Percentiles rank a stretch among this genome's conserved stretches.
phyloP scores from a whole-genome alignment of 2,888 invertebrate species.

The Calephelis perditalis region DNA sequence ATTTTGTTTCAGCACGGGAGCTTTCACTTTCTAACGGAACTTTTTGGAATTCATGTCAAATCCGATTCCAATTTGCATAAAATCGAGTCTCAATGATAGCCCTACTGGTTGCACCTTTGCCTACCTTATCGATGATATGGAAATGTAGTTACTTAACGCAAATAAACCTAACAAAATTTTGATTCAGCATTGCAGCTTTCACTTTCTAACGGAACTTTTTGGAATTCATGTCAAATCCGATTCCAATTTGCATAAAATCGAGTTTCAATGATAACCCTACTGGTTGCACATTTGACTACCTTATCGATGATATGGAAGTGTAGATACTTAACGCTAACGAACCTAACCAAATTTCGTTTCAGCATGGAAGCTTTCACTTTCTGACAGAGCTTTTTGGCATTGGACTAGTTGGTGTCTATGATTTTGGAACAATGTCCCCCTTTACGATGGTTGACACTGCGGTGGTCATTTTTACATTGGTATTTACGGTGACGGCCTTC shows the following conservation, averaged over 20 bases:
- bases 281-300: too few species aligned
- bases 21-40: conserved; percentile 35
- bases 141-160: too few species aligned
- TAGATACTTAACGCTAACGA: too few species aligned
- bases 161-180: conserved; percentile 19
- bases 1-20: conserved; percentile 42
- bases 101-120: too few species aligned
- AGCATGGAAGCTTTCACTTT: conserved; percentile 34
- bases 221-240: conserved; percentile 33
- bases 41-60: conserved; percentile 39
- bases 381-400: conserved; percentile 46
- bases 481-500: conserved; percentile 42
- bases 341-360: conserved; percentile 36
- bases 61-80: too few species aligned
- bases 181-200: conserved; percentile 40
- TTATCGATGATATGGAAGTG: too few species aligned
- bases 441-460: conserved; percentile 56
- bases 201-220: conserved; percentile 40
- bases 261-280: too few species aligned
- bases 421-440: conserved; percentile 49
- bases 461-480: conserved; percentile 44
- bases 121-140: too few species aligned
- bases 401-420: conserved; percentile 53
- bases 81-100: too few species aligned
- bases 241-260: too few species aligned